Base-by-base conservation (phyloP, 92 coral and sea anemone genomes). In the Umimayanthus kanabou region DNA sequence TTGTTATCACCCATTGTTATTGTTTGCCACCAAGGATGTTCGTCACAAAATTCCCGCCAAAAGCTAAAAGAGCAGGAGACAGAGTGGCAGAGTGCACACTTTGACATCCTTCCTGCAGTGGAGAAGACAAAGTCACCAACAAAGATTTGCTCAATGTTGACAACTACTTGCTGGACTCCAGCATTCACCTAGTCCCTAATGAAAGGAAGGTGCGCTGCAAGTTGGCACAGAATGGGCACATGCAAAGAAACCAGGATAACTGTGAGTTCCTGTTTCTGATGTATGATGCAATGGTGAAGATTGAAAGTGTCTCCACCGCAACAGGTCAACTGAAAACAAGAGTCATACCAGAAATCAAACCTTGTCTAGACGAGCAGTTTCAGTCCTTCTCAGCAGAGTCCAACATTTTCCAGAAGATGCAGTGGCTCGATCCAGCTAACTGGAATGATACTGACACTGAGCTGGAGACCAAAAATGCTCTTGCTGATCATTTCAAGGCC, bases 261-360 rank as follows among this genome's bases (percentile, higher is more conserved):
- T 75, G 79, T 29, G 84, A 89, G 76, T 89, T 80, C 20, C 82
- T 88, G 40, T 65, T 29, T 11, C 79, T 89, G 39, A 43, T 61
- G 71, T 86, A 47, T 29, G 23, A 29, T 43, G 73, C 85, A 53
- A 69, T 89, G 88, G 66, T 64, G 45, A 77, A 89, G 37, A 69
- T 77, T 69, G 73, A 50, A 49, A 42, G 69, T 39, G 85, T 74
- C 16, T 66, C 85, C 13, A 6, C 73, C 55, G 7, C 33, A 33
- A 20, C 20, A 15, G 13, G 33, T 40, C 53, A 29, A 9, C 80
- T 89, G 20, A 89, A 84, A 50, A 84, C 66, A 22, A 84, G 86
- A 83, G 91, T 89, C 14, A 89, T 89, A 40, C 91, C 91, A 25
- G 66, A 43, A 40, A 76, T 84, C 81, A 89, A 82, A 76, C 72